Evolutionary conservation across 2,888 invertebrate genomes (phyloP), one percentile per base, ranked within the genome.

Genomic region (Podabrus alpinus): DNA sequence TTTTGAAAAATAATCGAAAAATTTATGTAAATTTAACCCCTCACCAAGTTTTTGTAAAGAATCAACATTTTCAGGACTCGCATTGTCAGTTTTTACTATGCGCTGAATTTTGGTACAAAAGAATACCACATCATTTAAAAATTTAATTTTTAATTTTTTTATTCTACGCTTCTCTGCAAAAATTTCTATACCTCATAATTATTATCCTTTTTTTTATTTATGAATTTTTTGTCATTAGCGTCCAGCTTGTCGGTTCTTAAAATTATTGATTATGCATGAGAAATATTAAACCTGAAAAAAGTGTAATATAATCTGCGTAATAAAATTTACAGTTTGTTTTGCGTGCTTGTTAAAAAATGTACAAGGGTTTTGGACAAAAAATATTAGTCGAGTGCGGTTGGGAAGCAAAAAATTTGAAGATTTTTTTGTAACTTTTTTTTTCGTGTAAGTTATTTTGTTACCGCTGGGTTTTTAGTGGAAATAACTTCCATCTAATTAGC

Each of bases 401-500:
- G 1, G 45, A 13, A 9, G n/a, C 45, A 45, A 45, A 45, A 45
- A 45, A n/a, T 1, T 5, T 45, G 45, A 45, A 45, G 45, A 45
- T n/a, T 45, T 45, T n/a, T 45, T 45, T 45, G 13, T 45, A 45
- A n/a, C 45, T n/a, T 7, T 45, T 45, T 45, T 45, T 45, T n/a
- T n/a, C n/a, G n/a, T 45, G n/a, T n/a, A n/a, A n/a, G 45, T 45
- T n/a, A n/a, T 45, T 45, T 45, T 45, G 13, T 45, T 45, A 45
- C n/a, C 45, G 45, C n/a, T 4, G 13, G 45, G 45, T 45, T 45
- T 45, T 45, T 45, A 45, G 45, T n/a, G 45, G 45, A 45, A 45
- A 45, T 45, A 45, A n/a, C 45, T 64, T 29, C 66, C 29, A n/a
- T 71, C 16, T 71, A 71, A 74, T 71, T 74, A 74, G 59, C 74